A percentile compares a stretch with the other conserved stretches of the same genome.
phyloP scores from a whole-genome alignment of 2,113 vertebrate genomes.

The Paralichthys olivaceus region DNA sequence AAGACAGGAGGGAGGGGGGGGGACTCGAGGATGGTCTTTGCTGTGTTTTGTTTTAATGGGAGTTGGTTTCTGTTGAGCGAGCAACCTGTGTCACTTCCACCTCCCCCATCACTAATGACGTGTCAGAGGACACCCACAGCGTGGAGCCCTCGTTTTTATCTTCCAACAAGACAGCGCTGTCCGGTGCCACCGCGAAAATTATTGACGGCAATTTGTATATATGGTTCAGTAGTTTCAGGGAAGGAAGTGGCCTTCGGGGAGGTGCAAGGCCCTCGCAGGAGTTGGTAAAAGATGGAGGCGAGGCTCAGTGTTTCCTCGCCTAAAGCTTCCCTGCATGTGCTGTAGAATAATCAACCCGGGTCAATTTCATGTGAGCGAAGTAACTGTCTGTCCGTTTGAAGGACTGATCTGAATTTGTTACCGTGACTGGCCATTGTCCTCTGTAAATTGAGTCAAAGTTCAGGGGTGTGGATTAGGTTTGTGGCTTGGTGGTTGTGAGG shows the following conservation, averaged over 20 bases:
- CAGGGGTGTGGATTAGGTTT: slow-evolving; percentile 54
- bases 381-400: slow-evolving; percentile 4
- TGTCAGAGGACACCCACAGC: slow-evolving; percentile 72
- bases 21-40: slow-evolving; percentile 9
- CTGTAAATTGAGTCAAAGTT: slow-evolving; percentile 57
- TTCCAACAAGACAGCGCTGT: slow-evolving; percentile 22
- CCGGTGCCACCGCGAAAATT: slow-evolving; percentile 30
- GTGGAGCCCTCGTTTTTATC: slow-evolving; percentile 16
- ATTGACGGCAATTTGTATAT: slow-evolving; percentile 58
- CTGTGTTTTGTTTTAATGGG: slow-evolving; percentile 56
- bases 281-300: slow-evolving; percentile 42
- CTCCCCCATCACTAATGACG: slow-evolving; percentile 67
- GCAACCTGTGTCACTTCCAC: slow-evolving; percentile 65
- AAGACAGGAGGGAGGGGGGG: slow-evolving; percentile 29
- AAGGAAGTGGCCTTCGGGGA: slow-evolving; percentile 48
- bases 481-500: slow-evolving; percentile 30
- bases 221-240: slow-evolving; percentile 35
- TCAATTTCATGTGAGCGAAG: slow-evolving; percentile 29
- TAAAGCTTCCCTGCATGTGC: slow-evolving; percentile 12
- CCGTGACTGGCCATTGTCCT: slow-evolving; percentile 48
- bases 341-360: slow-evolving; percentile 45
- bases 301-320: slow-evolving; percentile 9
- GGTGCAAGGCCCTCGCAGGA: slow-evolving; percentile 29
- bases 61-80: slow-evolving; percentile 70
- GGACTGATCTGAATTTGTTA: slow-evolving; percentile 42